Conservation (phyloP, 1,140 invertebrate genomes). For the Pissodes strobi region DNA sequence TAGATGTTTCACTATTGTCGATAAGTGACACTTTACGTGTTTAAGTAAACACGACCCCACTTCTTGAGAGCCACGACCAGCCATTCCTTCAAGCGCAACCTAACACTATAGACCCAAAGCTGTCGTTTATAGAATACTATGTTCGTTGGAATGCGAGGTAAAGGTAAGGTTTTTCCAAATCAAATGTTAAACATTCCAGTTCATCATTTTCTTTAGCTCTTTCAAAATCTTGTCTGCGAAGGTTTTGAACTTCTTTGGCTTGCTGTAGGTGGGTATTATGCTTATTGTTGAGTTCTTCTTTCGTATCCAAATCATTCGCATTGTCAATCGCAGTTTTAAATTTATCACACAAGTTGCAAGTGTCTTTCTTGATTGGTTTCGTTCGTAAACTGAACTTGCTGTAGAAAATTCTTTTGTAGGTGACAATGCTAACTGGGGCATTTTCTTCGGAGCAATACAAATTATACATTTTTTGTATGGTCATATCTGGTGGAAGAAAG, state of each 20-base stretch:
- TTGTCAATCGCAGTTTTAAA: slow-evolving; percentile 8
- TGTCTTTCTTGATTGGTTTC: slow-evolving; percentile 28
- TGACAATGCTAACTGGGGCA: slow-evolving; percentile 10
- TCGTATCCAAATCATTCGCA: background rate
- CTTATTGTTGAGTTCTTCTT: slow-evolving; percentile 20
- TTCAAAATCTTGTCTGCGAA: slow-evolving; percentile 19
- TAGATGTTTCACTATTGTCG: slow-evolving; percentile 40
- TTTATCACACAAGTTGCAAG: slow-evolving; percentile 25
- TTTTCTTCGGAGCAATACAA: slow-evolving; percentile 12
- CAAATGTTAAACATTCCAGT: slow-evolving; percentile 43
- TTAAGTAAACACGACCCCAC: slow-evolving; percentile 47
- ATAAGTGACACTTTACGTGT: slow-evolving; percentile 42
- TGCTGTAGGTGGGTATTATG: slow-evolving; percentile 13
- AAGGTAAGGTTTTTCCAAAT: slow-evolving; percentile 49
- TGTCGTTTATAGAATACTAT: slow-evolving; percentile 51
- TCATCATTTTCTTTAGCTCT: slow-evolving; percentile 16
- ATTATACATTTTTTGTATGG: too few relatives aligned
- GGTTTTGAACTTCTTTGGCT: slow-evolving; percentile 20
- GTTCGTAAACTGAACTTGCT: slow-evolving; percentile 15
- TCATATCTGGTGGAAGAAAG: slow-evolving; percentile 16
- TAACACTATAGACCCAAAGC: slow-evolving; percentile 45
- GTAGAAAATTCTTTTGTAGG: slow-evolving; percentile 29
- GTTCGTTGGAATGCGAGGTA: slow-evolving; percentile 47
- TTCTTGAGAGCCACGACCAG: slow-evolving; percentile 44
- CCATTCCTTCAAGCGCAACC: slow-evolving; percentile 38